These are phyloP conservation scores for Palaemon carinicauda DNA, from an alignment of 1,140 invertebrate species.

Conservation along the genomic window DNA sequence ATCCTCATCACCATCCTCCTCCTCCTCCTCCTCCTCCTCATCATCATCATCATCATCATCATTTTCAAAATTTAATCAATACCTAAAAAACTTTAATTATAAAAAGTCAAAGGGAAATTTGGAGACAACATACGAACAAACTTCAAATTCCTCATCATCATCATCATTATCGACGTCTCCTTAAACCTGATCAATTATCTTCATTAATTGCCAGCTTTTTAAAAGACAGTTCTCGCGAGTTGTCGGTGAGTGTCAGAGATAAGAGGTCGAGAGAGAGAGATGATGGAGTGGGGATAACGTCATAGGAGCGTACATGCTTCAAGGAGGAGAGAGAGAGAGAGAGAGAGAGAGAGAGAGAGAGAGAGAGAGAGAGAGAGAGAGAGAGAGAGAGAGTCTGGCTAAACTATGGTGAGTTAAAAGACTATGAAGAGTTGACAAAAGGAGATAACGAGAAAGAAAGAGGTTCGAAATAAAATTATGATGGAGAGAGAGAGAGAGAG, in stretches of 20 bases:
- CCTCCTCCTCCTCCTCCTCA: too few species aligned
- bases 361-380: too few species aligned
- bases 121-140: background rate
- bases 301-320: background rate
- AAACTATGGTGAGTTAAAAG: too few species aligned
- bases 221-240: background rate
- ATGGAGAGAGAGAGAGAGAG: background rate
- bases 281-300: conserved; percentile 12
- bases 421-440: background rate
- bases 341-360: background rate
- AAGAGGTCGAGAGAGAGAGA: background rate
- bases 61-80: too few species aligned
- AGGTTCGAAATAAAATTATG: background rate
- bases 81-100: too few species aligned
- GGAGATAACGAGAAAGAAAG: background rate
- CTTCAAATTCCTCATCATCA: background rate
- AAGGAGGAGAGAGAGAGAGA: too few species aligned
- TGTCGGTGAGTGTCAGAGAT: conserved; percentile 15
- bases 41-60: too few species aligned
- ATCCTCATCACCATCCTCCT: too few species aligned
- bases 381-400: too few species aligned
- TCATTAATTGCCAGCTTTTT: conserved; percentile 19
- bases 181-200: conserved; percentile 32
- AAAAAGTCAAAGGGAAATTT: background rate
- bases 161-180: background rate